A percentile compares a stretch with the other conserved stretches of the same genome.
Evolutionary conservation across 2,797 vertebrate species (phyloP).

Genomic region (Bradypus variegatus): DNA sequence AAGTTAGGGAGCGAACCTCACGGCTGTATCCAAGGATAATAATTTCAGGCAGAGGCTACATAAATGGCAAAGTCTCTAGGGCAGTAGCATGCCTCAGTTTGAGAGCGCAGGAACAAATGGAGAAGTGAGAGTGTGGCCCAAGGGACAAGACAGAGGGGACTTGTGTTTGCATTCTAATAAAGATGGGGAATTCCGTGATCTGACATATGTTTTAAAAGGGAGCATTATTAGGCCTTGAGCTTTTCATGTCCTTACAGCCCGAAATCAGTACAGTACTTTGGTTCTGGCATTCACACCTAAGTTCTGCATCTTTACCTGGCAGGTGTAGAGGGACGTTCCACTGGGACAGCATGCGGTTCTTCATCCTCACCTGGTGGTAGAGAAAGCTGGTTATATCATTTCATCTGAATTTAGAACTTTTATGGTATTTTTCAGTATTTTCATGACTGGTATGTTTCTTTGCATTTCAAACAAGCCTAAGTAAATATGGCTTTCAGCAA

Average conservation of each 20-base stretch:
- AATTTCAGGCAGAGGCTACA: background rate
- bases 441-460: background rate
- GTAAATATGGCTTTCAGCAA: background rate
- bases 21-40: background rate
- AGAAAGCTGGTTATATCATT: background rate
- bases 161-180: background rate
- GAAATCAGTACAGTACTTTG: background rate
- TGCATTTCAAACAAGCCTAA: background rate
- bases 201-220: background rate
- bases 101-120: background rate
- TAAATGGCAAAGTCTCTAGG: background rate
- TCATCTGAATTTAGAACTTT: background rate
- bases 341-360: fast-evolving
- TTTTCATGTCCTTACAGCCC: background rate
- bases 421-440: background rate
- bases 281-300: background rate
- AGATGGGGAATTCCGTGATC: background rate
- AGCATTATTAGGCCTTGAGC: background rate
- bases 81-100: background rate
- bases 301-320: background rate
- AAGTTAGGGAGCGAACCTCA: too few species aligned
- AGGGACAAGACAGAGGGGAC: background rate
- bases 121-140: background rate
- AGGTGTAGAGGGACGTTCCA: background rate
- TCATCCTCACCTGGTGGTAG: background rate